Evolutionary conservation across 2,113 vertebrate species (phyloP), one percentile per base, ranked within the genome.

Genomic region (Grus americana): DNA sequence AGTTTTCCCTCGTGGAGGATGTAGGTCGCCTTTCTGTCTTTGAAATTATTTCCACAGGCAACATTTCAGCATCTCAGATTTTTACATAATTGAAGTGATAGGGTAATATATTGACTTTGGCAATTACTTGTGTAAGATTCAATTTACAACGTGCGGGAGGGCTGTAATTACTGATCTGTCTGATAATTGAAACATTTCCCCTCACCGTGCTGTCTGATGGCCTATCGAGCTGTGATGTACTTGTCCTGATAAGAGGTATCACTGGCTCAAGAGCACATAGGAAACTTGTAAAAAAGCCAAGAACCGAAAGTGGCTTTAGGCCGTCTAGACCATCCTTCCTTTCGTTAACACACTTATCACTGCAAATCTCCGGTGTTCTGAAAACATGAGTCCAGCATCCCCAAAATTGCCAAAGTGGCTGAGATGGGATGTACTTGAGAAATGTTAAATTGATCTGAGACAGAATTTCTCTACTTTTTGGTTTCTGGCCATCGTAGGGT

Each of bases 91-190:
- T 1, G 0, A 83, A 79, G 26, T 30, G n/a, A 91, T 13, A 42
- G 47, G 4, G 16, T 63, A 79, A 63, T 22, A 15, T 15, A 11
- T 63, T 67, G 76, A 80, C 44, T 72, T 91, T 54, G 34, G 71
- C 47, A 88, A 58, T n/a, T 62, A 62, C 23, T 36, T 15, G 15
- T 22, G 7, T 54, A 71, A 52, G 49, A 54, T 38, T 52, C 40
- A 23, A 44, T 75, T 79, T 67, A 30, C 27, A 36, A 15, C 0
- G 1, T 49, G 47, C 0, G 0, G 14, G 24, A 80, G 17, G 36
- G 32, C 63, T 94, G 38, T 36, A n/a, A 57, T 61, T 68, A 52
- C 24, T 15, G 1, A 42, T 80, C 44, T 80, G 12, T 14, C 49
- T 90, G 68, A 46, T 63, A 93, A n/a, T 22, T 34, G 46, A 24